phyloP scores from a whole-genome alignment of 2,113 vertebrate species.

The Ptilorrhoa leucosticta region DNA sequence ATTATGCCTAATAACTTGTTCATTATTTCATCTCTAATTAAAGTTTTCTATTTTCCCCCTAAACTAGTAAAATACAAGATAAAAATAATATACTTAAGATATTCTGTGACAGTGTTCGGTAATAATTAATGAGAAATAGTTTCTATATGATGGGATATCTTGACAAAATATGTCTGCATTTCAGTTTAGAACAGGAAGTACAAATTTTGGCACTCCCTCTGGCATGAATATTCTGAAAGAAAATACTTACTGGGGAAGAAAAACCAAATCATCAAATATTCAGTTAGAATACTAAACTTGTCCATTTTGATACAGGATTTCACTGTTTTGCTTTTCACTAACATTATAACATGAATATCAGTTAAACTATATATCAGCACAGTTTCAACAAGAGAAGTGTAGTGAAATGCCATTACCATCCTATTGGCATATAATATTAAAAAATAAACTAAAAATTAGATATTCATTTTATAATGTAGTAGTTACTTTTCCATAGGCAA shows the following conservation, averaged over 20 bases:
- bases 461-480: neutral
- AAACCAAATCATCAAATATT: rapidly evolving
- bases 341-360: neutral
- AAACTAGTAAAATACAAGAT: neutral
- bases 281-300: neutral
- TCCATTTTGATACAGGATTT: neutral
- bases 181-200: neutral
- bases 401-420: neutral
- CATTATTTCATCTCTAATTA: neutral
- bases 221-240: neutral
- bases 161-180: neutral
- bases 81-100: neutral
- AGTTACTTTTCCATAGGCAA: neutral
- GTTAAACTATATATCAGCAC: neutral
- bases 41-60: neutral
- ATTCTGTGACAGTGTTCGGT: neutral
- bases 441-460: neutral
- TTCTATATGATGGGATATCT: neutral
- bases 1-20: neutral
- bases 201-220: neutral
- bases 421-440: neutral
- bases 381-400: neutral
- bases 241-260: neutral
- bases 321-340: no score
- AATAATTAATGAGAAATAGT: neutral